These are phyloP conservation scores for Pseudochromis fuscus DNA, from an alignment of 2,797 vertebrate genomes.

Conservation along the genomic window DNA sequence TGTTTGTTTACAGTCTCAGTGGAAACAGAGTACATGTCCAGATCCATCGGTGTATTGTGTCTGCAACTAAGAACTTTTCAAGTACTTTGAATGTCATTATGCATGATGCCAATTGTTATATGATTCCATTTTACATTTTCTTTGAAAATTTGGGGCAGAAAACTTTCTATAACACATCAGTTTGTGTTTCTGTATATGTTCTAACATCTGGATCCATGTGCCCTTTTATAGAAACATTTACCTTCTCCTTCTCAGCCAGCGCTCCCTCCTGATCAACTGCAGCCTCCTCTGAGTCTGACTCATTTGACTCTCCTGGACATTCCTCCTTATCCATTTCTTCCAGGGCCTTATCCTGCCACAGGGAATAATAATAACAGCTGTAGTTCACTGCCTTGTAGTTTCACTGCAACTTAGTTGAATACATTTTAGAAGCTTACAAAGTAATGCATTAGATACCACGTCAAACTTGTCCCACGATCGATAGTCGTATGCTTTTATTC, in stretches of 20 bases:
- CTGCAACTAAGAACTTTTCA: no score
- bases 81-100: no score
- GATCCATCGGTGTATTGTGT: no score
- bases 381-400: not conserved
- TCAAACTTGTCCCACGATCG: slow-evolving; percentile 96
- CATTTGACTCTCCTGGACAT: slow-evolving; percentile 88
- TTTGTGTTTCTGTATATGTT: no score
- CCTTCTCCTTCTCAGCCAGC: slow-evolving; percentile 91
- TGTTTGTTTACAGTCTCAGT: no score
- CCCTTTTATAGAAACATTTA: no score
- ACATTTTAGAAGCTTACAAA: accelerated
- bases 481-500: slow-evolving; percentile 93
- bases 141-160: no score
- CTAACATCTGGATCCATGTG: no score
- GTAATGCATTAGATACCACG: slow-evolving; percentile 86
- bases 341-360: slow-evolving; percentile 90
- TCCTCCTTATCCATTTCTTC: slow-evolving; percentile 93
- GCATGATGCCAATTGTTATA: no score
- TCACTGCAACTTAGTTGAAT: not conserved
- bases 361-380: not conserved
- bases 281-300: slow-evolving; percentile 93
- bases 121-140: no score
- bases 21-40: no score
- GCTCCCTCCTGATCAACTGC: slow-evolving; percentile 86
- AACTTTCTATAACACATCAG: no score